These are phyloP conservation scores for Henricia sp. DNA, from an alignment of 53 echinoderm and acorn worm species.

Conservation along the genomic window DNA sequence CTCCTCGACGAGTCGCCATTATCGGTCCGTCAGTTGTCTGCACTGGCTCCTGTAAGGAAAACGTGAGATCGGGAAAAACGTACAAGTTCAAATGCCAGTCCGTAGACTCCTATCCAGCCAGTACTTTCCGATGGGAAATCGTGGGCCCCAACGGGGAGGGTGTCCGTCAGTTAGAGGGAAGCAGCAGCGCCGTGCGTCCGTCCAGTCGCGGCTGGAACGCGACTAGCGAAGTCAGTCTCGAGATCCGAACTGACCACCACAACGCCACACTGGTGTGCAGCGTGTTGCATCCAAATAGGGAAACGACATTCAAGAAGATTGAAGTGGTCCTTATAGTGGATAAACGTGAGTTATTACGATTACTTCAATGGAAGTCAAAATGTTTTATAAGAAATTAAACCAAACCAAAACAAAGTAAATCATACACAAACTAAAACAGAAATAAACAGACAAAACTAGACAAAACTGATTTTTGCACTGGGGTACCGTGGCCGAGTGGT, in stretches of 20 bases:
- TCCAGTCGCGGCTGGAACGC: not conserved
- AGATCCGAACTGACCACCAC: not conserved
- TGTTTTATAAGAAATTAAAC: no score
- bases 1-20: not conserved
- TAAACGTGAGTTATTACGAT: not conserved
- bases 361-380: no score
- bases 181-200: not conserved
- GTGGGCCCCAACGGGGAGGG: not conserved
- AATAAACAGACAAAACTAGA: no score
- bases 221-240: not conserved
- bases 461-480: no score
- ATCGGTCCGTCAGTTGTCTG: not conserved
- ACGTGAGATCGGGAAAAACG: not conserved
- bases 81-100: conserved; percentile 22
- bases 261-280: not conserved
- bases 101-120: conserved; percentile 8
- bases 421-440: no score
- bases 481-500: no score
- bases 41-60: not conserved
- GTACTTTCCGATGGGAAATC: conserved; percentile 1
- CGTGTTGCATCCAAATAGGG: conserved; percentile 5
- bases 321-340: not conserved
- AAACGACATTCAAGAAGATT: not conserved
- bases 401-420: no score
- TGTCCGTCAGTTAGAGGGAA: not conserved